phyloP scores from a whole-genome alignment of 2,113 vertebrate genomes.

The Cichladusa arquata region DNA sequence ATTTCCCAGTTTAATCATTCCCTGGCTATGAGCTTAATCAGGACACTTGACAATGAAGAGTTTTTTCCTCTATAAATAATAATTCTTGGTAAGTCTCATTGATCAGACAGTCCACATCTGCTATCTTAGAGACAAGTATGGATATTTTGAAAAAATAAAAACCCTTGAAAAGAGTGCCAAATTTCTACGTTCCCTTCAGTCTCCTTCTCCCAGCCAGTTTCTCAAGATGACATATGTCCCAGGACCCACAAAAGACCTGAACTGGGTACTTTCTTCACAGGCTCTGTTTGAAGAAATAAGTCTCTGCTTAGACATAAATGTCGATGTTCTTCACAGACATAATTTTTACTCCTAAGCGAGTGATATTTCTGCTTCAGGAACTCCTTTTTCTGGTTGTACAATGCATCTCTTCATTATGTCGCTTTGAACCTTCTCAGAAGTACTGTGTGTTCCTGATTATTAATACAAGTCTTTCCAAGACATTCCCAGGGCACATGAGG shows the following conservation, averaged over 20 bases:
- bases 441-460: neutral
- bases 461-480: neutral
- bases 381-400: neutral
- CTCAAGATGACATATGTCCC: neutral
- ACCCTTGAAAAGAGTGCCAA: neutral
- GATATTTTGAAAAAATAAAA: neutral
- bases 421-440: neutral
- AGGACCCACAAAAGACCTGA: neutral
- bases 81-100: neutral
- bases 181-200: neutral
- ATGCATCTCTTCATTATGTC: neutral
- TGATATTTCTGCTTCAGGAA: neutral
- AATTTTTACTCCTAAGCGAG: neutral
- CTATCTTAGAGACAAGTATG: neutral
- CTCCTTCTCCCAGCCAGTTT: neutral
- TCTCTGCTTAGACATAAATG: neutral
- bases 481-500: neutral
- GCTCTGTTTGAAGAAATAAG: neutral
- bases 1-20: neutral
- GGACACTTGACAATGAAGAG: neutral
- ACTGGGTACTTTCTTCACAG: neutral
- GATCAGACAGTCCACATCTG: neutral
- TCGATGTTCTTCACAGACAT: neutral
- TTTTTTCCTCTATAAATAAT: neutral
- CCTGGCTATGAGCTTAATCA: neutral